A percentile compares a stretch with the other conserved stretches of the same genome.
Conservation (phyloP, 1,140 invertebrate genomes). For the Nephila pilipes region DNA sequence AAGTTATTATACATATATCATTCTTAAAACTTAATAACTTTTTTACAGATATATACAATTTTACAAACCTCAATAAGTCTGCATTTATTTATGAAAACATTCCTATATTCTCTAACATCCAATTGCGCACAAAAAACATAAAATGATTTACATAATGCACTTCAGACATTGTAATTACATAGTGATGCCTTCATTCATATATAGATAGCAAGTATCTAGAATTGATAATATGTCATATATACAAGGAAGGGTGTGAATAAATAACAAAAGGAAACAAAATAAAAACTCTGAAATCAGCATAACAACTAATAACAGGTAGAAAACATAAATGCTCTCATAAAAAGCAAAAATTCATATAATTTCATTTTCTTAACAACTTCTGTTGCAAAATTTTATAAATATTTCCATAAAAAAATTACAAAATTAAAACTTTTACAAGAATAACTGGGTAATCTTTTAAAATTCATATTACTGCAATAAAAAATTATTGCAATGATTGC, state of each 20-base stretch:
- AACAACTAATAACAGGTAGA: background rate
- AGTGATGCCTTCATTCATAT: constrained; percentile 15
- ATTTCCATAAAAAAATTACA: too few relatives aligned
- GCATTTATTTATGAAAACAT: constrained; percentile 42
- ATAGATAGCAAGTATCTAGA: background rate
- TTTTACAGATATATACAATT: constrained; percentile 71
- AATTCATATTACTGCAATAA: too few relatives aligned
- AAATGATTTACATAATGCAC: constrained; percentile 49
- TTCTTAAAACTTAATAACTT: constrained; percentile 56
- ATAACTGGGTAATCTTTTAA: too few relatives aligned
- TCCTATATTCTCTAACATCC: constrained; percentile 57
- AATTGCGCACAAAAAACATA: constrained; percentile 16
- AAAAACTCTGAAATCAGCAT: constrained; percentile 12
- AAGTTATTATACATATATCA: constrained; percentile 56
- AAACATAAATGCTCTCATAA: constrained; percentile 27
- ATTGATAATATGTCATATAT: background rate
- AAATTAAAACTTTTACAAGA: too few relatives aligned
- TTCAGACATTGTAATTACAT: constrained; percentile 34
- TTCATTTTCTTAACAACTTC: background rate
- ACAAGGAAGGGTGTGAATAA: constrained; percentile 12
- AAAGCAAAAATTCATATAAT: background rate
- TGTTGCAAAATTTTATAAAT: too few relatives aligned
- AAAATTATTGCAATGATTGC: too few relatives aligned
- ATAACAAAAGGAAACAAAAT: constrained; percentile 12
- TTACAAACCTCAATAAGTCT: constrained; percentile 21